A percentile compares a stretch with the other conserved stretches of the same genome.
Conservation (phyloP, 2,888 invertebrate genomes). For the Acronicta aceris region DNA sequence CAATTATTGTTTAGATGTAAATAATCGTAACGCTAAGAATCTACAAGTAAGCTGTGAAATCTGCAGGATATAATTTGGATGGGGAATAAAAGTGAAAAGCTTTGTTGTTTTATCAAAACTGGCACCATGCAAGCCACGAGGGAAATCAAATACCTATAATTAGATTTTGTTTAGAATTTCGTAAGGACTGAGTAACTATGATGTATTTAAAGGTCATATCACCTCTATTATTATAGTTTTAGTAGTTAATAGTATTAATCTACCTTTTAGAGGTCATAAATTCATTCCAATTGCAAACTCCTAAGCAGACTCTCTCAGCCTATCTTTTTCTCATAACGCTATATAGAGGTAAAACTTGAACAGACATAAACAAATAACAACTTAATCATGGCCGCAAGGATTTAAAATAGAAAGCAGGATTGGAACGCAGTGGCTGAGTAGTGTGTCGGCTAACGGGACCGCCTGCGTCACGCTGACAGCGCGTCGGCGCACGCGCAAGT, state of each 20-base stretch:
- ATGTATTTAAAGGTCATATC: background rate
- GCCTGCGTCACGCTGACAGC: conserved; percentile 65
- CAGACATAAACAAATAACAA: conserved; percentile 17
- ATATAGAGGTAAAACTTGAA: background rate
- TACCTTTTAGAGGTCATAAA: too few species aligned
- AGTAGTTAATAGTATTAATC: too few species aligned
- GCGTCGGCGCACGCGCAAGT: conserved; percentile 39
- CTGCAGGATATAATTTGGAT: conserved; percentile 2
- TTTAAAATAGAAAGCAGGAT: conserved; percentile 73
- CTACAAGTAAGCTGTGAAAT: too few species aligned
- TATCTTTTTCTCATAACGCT: too few species aligned
- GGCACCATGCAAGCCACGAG: conserved; percentile 2
- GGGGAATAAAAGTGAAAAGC: conserved; percentile 14
- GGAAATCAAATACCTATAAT: conserved; percentile 32
- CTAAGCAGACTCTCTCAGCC: too few species aligned
- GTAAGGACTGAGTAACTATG: background rate
- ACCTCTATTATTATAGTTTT: too few species aligned
- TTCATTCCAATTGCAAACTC: too few species aligned
- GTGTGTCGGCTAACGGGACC: conserved; percentile 83
- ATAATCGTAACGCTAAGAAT: too few species aligned
- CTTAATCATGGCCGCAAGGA: conserved; percentile 60
- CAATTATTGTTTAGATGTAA: too few species aligned
- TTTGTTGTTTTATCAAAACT: conserved; percentile 10
- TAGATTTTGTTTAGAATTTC: conserved; percentile 14
- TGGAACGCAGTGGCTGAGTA: conserved; percentile 56